A percentile compares a stretch with the other conserved stretches of the same genome.
phyloP scores from a whole-genome alignment of 2,797 vertebrate species.

The Acanthurus tractus region DNA sequence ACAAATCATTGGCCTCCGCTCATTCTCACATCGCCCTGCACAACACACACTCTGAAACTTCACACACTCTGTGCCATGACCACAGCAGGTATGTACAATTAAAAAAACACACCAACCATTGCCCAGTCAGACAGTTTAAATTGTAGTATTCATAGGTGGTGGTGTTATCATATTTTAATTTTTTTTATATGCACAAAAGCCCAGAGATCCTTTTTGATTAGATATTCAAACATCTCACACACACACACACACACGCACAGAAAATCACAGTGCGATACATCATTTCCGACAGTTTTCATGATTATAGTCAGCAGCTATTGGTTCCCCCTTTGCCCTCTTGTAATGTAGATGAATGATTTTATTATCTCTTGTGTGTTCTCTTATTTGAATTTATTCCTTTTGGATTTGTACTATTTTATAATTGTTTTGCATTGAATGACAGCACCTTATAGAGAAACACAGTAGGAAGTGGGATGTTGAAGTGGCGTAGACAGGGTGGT shows the following conservation, averaged over 20 bases:
- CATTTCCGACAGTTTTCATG: slow-evolving; percentile 36
- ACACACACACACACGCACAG: slow-evolving; percentile 28
- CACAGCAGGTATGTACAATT: slow-evolving; percentile 42
- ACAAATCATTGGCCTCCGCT: slow-evolving; percentile 68
- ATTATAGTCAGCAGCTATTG: slow-evolving; percentile 65
- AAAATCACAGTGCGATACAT: slow-evolving; percentile 31
- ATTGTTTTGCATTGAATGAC: slow-evolving; percentile 85
- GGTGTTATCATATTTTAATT: slow-evolving; percentile 54
- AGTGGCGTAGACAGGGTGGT: slow-evolving; percentile 59
- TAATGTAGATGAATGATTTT: slow-evolving; percentile 76
- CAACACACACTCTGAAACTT: slow-evolving; percentile 15
- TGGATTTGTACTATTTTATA: slow-evolving; percentile 84
- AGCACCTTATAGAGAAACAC: slow-evolving; percentile 83
- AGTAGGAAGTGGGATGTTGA: slow-evolving; percentile 51
- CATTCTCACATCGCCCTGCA: slow-evolving; percentile 42
- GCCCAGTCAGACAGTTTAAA: slow-evolving; percentile 55
- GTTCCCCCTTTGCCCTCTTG: slow-evolving; percentile 66
- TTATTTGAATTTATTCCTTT: slow-evolving; percentile 81
- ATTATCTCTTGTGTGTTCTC: slow-evolving; percentile 76
- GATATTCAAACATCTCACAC: slow-evolving; percentile 42
- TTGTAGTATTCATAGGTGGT: slow-evolving; percentile 59
- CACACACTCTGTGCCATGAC: slow-evolving; percentile 59
- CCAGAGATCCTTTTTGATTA: slow-evolving; percentile 59
- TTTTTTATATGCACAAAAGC: slow-evolving; percentile 48
- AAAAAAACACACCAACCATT: slow-evolving; percentile 42